Conservation (phyloP, 2,113 vertebrate species). For the Spermophilus dauricus region DNA sequence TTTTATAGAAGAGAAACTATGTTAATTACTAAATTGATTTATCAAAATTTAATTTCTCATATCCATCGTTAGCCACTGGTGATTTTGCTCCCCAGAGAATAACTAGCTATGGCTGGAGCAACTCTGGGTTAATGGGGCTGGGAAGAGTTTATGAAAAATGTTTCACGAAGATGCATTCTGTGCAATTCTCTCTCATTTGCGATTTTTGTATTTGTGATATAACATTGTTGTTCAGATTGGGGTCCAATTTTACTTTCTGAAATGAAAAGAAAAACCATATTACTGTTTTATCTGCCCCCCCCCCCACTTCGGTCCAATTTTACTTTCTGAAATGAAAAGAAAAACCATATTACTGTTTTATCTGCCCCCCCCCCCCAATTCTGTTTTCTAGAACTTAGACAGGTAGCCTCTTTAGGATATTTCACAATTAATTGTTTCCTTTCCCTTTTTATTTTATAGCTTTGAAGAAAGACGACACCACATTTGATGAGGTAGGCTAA, state of each 20-base stretch:
- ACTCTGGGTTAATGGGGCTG: neutral
- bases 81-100: neutral
- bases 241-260: constrained; percentile 76
- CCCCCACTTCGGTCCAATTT: no score
- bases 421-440: constrained; percentile 82
- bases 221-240: constrained; percentile 79
- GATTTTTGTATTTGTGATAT: constrained; percentile 77
- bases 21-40: neutral
- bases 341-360: constrained; percentile 63
- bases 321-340: constrained; percentile 78
- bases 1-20: neutral
- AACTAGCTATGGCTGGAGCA: neutral
- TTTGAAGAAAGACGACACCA: constrained; percentile 97
- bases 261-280: constrained; percentile 80
- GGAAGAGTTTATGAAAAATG: constrained; percentile 78
- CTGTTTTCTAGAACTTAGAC: constrained; percentile 64
- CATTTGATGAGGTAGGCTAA: constrained; percentile 95
- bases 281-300: no score
- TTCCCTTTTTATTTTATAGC: constrained; percentile 91
- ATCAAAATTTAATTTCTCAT: constrained; percentile 52
- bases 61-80: neutral
- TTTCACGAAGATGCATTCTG: constrained; percentile 70
- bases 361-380: neutral
- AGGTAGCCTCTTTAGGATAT: constrained; percentile 71
- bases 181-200: constrained; percentile 70